Base-by-base conservation (phyloP, 2,888 invertebrate genomes). In the Drosophila infuscata region DNA sequence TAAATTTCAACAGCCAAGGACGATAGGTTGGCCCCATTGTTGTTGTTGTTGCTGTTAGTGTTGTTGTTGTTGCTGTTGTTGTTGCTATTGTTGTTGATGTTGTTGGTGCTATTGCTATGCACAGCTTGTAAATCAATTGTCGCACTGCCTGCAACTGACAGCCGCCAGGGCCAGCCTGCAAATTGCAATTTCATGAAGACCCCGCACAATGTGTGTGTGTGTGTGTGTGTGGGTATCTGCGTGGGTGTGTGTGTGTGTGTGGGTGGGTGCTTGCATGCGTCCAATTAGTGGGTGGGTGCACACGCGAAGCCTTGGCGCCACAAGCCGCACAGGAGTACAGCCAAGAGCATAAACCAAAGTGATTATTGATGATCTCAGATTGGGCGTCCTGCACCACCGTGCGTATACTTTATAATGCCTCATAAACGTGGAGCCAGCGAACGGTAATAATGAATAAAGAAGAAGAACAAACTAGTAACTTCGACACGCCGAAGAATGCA, bases 111-210 rank as follows among this genome's bases (percentile, higher is more conserved):
- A 52, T 71, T 68, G 68, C 56, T 66, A 75, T 78, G 83, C 70
- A 85, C 48, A 74, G 62, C 68, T 74, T 81, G 79, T 85, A 79
- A 84, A 84, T 84, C 84, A 85, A 85, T 88, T 85, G 84, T 79
- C 88, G 86, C 88, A 79, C 67, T 71, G 81, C 81, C 79, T 84
- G 81, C 73, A 78, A 72, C 67, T 69, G 82, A 83, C 80, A 84
- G 70, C 64, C 66, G 49, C 76, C 77, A 72, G 77, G 75, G 75
- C 59, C 63, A 60, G 65, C 65, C 61, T 63, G 49, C 71, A 76
- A 85, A 82, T 78, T 87, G 84, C 81, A 59, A 63, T 78, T 78
- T 73, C 66, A 82, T 77, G 71, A 70, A 70, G 32, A 38, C 25
- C 46, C 36, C 32, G 15, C 15, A 56, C 63, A 46, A 51, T 48